Conservation (phyloP, 2,113 vertebrate genomes). For the Uria aalge region DNA sequence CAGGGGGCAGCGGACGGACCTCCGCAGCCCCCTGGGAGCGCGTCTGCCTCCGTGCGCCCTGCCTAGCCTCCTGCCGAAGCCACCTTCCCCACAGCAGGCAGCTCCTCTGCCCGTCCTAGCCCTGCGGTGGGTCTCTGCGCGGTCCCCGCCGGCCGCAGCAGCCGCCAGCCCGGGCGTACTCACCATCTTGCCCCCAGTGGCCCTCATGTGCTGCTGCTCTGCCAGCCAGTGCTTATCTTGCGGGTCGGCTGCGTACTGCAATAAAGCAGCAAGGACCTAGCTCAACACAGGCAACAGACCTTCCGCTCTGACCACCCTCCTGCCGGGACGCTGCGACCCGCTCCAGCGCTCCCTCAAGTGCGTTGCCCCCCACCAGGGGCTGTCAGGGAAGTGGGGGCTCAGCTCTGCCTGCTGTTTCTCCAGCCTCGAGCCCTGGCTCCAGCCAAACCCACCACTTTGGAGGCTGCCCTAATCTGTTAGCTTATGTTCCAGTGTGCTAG, state of each 20-base stretch:
- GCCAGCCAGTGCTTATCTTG: conserved; percentile 99
- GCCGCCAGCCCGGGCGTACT: conserved; percentile 30
- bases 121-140: neutral
- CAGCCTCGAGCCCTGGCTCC: neutral
- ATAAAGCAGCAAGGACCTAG: conserved; percentile 32
- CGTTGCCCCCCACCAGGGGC: fast-evolving
- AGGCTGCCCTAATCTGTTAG: fast-evolving
- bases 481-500: neutral
- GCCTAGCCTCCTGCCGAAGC: neutral
- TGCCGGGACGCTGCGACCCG: fast-evolving
- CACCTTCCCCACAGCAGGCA: neutral
- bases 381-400: neutral
- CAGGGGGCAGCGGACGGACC: neutral
- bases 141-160: neutral
- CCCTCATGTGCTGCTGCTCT: conserved; percentile 95
- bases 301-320: neutral
- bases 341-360: neutral
- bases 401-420: neutral
- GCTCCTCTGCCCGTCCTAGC: neutral
- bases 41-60: neutral
- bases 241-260: conserved; percentile 93
- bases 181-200: conserved; percentile 98
- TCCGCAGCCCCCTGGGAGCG: fast-evolving
- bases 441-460: fast-evolving
- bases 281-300: neutral